These are phyloP conservation scores for Diplazon laetatorius DNA, from an alignment of 2,888 invertebrate species.

Conservation along the genomic window DNA sequence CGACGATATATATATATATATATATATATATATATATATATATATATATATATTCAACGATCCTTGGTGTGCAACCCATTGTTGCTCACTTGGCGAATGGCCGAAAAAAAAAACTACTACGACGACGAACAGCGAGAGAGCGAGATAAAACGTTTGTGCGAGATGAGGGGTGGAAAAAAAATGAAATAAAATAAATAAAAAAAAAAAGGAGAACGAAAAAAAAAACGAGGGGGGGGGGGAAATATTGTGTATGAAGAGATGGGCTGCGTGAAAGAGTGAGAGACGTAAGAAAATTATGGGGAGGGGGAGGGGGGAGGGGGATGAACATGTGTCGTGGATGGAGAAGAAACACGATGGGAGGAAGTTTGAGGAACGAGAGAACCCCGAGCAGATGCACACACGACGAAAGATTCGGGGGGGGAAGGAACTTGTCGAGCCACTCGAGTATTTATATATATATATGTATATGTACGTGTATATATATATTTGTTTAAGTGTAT, in stretches of 20 bases:
- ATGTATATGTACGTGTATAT: no score
- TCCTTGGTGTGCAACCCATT: constrained; percentile 70
- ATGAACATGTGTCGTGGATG: not conserved
- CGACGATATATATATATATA: no score
- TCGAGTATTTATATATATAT: no score
- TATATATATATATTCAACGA: constrained; percentile 41
- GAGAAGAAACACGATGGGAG: constrained; percentile 46
- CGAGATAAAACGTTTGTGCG: constrained; percentile 37
- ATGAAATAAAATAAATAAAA: constrained; percentile 18
- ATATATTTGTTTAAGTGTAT: no score
- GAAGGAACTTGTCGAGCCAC: constrained; percentile 60
- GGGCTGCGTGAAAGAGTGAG: constrained; percentile 22
- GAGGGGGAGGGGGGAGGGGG: constrained; percentile 2
- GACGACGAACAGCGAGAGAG: no score
- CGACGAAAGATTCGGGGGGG: constrained; percentile 16
- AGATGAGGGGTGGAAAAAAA: constrained; percentile 42
- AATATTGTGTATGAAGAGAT: constrained; percentile 38
- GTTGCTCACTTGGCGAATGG: constrained; percentile 78
- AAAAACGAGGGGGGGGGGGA: no score
- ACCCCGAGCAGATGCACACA: constrained; percentile 56
- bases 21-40: no score
- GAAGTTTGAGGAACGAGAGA: constrained; percentile 58
- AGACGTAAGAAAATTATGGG: constrained; percentile 4
- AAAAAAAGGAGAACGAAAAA: no score
- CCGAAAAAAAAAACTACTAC: no score